A percentile compares a stretch with the other conserved stretches of the same genome.
These are phyloP conservation scores for Synchiropus splendidus DNA, from an alignment of 2,113 vertebrate genomes.

Conservation along the genomic window DNA sequence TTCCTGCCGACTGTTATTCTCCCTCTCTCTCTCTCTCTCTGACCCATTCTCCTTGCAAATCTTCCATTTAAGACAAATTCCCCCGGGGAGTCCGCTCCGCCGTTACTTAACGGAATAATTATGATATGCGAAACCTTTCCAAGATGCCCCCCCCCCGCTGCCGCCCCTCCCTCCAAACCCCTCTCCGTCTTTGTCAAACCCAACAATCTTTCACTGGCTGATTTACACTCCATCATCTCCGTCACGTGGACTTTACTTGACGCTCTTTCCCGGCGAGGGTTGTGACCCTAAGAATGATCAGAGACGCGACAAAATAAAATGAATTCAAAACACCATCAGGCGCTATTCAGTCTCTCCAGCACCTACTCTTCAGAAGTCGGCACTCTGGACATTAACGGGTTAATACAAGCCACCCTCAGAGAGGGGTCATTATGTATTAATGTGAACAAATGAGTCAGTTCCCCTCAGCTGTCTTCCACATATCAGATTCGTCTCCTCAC, in stretches of 20 bases:
- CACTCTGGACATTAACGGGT: too few relatives aligned
- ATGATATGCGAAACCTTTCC: slow-evolving; percentile 69
- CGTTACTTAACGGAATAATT: slow-evolving; percentile 72
- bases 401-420: too few relatives aligned
- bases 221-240: slow-evolving; percentile 9
- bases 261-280: slow-evolving; percentile 1
- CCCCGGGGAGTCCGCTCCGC: slow-evolving; percentile 56
- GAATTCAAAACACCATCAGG: too few relatives aligned
- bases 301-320: too few relatives aligned
- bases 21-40: slow-evolving; percentile 37
- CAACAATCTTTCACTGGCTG: slow-evolving; percentile 11
- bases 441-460: slow-evolving; percentile 10
- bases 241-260: slow-evolving; percentile 17
- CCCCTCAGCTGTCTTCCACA: slow-evolving; percentile 15
- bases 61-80: slow-evolving; percentile 69
- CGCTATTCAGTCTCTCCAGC: too few relatives aligned
- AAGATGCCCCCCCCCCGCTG: slow-evolving; percentile 37
- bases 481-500: slow-evolving; percentile 14
- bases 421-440: not conserved
- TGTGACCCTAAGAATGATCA: too few relatives aligned
- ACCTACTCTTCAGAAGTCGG: too few relatives aligned
- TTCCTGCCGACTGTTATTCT: slow-evolving; percentile 63
- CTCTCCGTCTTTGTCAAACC: slow-evolving; percentile 27
- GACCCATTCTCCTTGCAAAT: slow-evolving; percentile 69
- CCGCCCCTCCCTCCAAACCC: slow-evolving; percentile 2